These are phyloP conservation scores for Enteromius argenteus DNA, from an alignment of 2,797 vertebrate species.

Conservation along the genomic window DNA sequence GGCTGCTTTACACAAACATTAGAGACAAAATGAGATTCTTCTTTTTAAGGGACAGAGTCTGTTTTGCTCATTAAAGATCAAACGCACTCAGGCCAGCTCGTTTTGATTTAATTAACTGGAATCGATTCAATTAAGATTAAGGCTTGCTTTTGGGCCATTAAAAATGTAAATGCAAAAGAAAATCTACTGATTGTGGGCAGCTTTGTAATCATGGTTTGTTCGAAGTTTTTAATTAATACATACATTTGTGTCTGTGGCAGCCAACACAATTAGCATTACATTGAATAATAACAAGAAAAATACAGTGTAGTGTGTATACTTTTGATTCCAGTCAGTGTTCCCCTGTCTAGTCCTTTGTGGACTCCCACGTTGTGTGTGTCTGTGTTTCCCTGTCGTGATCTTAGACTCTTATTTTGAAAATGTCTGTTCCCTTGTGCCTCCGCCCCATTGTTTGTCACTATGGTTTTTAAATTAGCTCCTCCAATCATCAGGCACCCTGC, in stretches of 20 bases:
- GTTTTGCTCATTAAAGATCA: constrained; percentile 35
- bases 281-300: background rate
- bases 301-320: background rate
- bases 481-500: too few relatives aligned
- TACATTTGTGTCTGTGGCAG: constrained; percentile 5
- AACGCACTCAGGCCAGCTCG: constrained; percentile 64
- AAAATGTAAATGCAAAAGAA: constrained; percentile 25
- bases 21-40: constrained; percentile 53
- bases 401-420: too few relatives aligned
- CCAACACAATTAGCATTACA: background rate
- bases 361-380: too few relatives aligned
- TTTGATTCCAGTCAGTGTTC: too few relatives aligned
- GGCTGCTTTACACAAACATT: constrained; percentile 35
- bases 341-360: too few relatives aligned
- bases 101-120: constrained; percentile 42
- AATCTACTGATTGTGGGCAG: constrained; percentile 10
- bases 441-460: too few relatives aligned
- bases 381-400: too few relatives aligned
- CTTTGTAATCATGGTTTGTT: constrained; percentile 14
- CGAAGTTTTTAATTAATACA: background rate
- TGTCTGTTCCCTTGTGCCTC: too few relatives aligned
- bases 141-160: constrained; percentile 12
- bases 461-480: too few relatives aligned
- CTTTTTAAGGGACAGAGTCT: constrained; percentile 11
- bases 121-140: constrained; percentile 44